Evolutionary conservation across 2,888 invertebrate genomes (phyloP).

Genomic region (Papilio demoleus): DNA sequence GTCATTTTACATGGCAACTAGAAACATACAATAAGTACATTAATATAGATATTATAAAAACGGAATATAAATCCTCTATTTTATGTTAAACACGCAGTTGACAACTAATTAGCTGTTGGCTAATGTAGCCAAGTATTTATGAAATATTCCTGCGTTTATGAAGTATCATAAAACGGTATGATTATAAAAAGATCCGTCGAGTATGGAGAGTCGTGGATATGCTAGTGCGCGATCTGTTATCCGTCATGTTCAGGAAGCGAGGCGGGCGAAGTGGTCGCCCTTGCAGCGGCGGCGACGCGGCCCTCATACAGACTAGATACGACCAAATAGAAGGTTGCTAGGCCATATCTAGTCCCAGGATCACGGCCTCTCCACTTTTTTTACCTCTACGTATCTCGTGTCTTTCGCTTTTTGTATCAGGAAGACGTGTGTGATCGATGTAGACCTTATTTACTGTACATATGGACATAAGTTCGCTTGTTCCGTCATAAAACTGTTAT

Average conservation of each 20-base stretch:
- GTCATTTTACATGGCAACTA: neutral
- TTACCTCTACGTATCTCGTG: slow-evolving; percentile 18
- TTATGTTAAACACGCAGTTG: too few species aligned
- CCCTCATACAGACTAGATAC: slow-evolving; percentile 53
- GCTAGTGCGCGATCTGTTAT: slow-evolving; percentile 49
- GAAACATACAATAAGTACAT: neutral
- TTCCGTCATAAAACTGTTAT: slow-evolving; percentile 37
- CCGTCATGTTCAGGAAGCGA: slow-evolving; percentile 55
- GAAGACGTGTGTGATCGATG: slow-evolving; percentile 32
- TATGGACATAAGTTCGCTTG: slow-evolving; percentile 25
- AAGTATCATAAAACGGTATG: neutral
- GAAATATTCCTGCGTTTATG: neutral
- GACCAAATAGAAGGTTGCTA: slow-evolving; percentile 57
- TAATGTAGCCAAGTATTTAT: too few species aligned
- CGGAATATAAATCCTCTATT: too few species aligned
- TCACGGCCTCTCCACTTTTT: slow-evolving; percentile 26
- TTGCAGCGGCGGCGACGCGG: slow-evolving; percentile 57
- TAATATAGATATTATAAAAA: neutral
- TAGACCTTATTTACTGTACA: neutral
- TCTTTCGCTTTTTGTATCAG: slow-evolving; percentile 33
- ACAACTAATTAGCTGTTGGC: too few species aligned
- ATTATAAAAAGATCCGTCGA: slow-evolving; percentile 19
- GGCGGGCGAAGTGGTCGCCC: slow-evolving; percentile 55
- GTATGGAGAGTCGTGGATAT: slow-evolving; percentile 28
- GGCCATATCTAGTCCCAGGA: slow-evolving; percentile 42